A percentile compares a stretch with the other conserved stretches of the same genome.
Evolutionary conservation across 2,113 vertebrate genomes (phyloP).

Genomic region (Epinephelus fuscoguttatus): DNA sequence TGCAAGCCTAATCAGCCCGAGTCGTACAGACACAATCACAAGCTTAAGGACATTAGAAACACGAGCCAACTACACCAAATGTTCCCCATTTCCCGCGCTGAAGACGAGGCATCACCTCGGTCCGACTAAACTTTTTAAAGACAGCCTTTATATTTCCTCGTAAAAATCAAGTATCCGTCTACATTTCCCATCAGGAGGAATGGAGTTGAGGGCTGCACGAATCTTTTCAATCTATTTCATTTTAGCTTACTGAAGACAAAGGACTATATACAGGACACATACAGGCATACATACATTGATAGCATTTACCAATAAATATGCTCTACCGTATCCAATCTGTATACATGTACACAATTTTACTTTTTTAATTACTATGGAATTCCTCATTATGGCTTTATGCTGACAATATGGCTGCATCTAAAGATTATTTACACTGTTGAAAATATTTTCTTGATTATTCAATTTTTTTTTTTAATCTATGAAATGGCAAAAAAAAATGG

Average conservation of each 20-base stretch:
- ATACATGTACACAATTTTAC: not conserved
- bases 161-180: not conserved
- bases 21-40: slow-evolving; percentile 48
- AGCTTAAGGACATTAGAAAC: slow-evolving; percentile 51
- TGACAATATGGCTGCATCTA: too few species aligned
- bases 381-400: not conserved
- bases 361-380: not conserved
- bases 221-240: not conserved
- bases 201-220: not conserved
- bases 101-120: not conserved
- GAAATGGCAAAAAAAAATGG: too few species aligned
- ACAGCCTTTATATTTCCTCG: not conserved
- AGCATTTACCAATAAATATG: not conserved
- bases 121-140: slow-evolving; percentile 8
- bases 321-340: not conserved
- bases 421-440: too few species aligned
- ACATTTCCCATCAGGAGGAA: not conserved
- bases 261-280: not conserved
- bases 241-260: not conserved
- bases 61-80: slow-evolving; percentile 32
- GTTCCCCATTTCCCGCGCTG: slow-evolving; percentile 12
- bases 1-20: slow-evolving; percentile 58
- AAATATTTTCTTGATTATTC: too few species aligned
- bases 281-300: not conserved
- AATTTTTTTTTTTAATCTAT: too few species aligned